Percentiles rank a stretch among this genome's conserved stretches.
These are phyloP conservation scores for Tragelaphus scriptus DNA, from an alignment of 2,113 vertebrate genomes.

Conservation along the genomic window DNA sequence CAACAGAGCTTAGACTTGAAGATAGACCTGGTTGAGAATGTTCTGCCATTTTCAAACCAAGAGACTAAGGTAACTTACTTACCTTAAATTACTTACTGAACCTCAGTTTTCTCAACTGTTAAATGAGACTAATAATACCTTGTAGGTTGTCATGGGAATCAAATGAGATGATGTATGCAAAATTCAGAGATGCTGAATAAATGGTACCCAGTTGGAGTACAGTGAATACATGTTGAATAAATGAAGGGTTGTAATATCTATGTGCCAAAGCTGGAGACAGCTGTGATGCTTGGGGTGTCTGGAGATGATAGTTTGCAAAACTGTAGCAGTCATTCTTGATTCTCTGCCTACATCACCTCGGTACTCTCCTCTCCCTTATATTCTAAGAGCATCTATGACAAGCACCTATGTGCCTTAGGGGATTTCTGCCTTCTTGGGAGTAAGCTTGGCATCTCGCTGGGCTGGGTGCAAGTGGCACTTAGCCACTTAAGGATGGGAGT, in stretches of 20 bases:
- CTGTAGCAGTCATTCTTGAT: not conserved
- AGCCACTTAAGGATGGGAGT: not conserved
- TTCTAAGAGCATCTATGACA: not conserved
- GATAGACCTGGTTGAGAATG: not conserved
- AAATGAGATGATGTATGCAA: not conserved
- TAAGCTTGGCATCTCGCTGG: not conserved
- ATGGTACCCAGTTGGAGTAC: not conserved
- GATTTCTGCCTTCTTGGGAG: not conserved
- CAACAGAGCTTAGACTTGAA: not conserved
- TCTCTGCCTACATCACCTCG: not conserved
- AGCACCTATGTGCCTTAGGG: not conserved
- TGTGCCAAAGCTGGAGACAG: not conserved
- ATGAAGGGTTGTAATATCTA: not conserved
- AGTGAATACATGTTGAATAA: not conserved
- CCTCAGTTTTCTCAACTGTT: not conserved
- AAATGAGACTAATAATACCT: not conserved
- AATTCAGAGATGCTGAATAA: not conserved
- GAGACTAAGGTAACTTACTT: not conserved
- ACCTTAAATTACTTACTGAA: not conserved
- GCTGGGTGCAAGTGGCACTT: not conserved
- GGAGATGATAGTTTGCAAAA: not conserved
- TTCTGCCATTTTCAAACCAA: not conserved
- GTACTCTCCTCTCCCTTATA: not conserved
- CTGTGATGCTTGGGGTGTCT: not conserved
- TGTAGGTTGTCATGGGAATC: not conserved